Evolutionary conservation across 2,888 invertebrate species (phyloP).

Genomic region (Cryptocheilus praepositus): DNA sequence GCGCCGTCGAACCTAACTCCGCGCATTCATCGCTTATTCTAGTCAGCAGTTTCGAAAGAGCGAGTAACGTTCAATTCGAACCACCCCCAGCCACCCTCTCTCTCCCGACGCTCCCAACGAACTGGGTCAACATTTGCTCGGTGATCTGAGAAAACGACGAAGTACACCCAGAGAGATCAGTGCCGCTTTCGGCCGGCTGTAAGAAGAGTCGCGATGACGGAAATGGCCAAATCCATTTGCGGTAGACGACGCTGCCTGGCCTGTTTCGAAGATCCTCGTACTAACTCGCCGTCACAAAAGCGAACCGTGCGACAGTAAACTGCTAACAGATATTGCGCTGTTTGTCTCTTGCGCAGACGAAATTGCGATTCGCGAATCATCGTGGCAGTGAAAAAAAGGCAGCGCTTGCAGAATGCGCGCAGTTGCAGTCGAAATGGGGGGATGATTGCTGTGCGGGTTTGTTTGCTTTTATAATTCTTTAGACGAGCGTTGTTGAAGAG

Average conservation of each 20-base stretch:
- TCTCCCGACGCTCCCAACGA: constrained; percentile 17
- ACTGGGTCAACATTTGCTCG: constrained; percentile 54
- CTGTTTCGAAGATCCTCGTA: background rate
- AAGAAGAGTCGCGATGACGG: background rate
- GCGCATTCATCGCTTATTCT: constrained; percentile 52
- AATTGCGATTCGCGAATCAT: too few species aligned
- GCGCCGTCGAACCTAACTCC: constrained; percentile 42
- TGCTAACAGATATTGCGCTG: too few species aligned
- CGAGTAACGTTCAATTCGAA: constrained; percentile 52
- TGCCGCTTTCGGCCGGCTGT: background rate
- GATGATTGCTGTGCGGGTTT: too few species aligned
- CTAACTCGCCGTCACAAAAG: too few species aligned
- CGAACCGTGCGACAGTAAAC: too few species aligned
- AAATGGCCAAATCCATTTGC: background rate
- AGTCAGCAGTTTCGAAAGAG: constrained; percentile 55
- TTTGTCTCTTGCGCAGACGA: too few species aligned
- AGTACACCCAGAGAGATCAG: constrained; percentile 31
- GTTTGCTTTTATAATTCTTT: too few species aligned
- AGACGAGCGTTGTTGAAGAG: too few species aligned
- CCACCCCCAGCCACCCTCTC: constrained; percentile 1
- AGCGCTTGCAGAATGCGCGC: too few species aligned
- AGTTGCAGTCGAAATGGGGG: too few species aligned
- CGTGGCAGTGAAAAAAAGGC: too few species aligned
- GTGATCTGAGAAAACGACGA: constrained; percentile 55
- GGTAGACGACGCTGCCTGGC: background rate